A percentile compares a stretch with the other conserved stretches of the same genome.
These are phyloP conservation scores for Knipowitschia caucasica DNA, from an alignment of 2,797 vertebrate genomes.

Conservation along the genomic window DNA sequence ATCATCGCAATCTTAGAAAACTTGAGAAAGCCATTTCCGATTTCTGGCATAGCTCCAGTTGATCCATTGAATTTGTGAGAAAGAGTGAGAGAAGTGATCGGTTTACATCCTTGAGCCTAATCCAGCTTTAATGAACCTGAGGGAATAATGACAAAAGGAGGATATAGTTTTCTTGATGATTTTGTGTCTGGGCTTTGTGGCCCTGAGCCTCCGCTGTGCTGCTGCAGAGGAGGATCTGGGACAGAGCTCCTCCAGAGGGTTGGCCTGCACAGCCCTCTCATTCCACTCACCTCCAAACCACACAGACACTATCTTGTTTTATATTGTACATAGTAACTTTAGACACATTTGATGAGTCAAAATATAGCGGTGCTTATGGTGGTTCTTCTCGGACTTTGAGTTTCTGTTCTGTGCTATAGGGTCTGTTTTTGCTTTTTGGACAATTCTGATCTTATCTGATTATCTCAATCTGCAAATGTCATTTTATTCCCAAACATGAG, in stretches of 20 bases:
- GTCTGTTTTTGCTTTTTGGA: too few species aligned
- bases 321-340: conserved; percentile 2
- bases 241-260: conserved; percentile 35
- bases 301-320: background rate
- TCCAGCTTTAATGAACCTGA: background rate
- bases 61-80: conserved; percentile 3
- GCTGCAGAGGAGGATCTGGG: conserved; percentile 62
- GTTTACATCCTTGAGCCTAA: background rate
- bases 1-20: too few species aligned
- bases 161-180: conserved; percentile 43
- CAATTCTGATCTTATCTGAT: too few species aligned
- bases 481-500: too few species aligned
- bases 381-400: too few species aligned
- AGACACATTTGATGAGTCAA: background rate
- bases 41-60: too few species aligned
- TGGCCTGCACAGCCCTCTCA: conserved; percentile 11
- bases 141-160: conserved; percentile 25
- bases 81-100: background rate
- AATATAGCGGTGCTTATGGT: too few species aligned
- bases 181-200: conserved; percentile 5
- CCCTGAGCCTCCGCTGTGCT: conserved; percentile 26
- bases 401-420: too few species aligned
- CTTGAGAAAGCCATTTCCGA: too few species aligned
- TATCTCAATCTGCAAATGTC: too few species aligned
- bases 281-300: conserved; percentile 24